Base-by-base conservation (phyloP, 2,888 invertebrate species). In the Junonia oenone region DNA sequence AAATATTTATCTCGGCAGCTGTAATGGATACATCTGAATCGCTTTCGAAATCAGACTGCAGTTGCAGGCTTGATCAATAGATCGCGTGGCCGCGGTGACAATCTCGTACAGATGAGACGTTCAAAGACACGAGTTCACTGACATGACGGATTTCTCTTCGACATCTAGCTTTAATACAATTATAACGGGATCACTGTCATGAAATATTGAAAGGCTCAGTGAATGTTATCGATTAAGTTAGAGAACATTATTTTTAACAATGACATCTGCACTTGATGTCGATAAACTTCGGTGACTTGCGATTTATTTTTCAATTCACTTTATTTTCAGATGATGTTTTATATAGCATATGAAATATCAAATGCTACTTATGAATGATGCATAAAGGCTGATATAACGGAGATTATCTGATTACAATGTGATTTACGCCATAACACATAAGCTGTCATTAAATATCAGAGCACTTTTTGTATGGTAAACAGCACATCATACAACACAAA, bases 371-470 rank as follows among this genome's bases (percentile, higher is more conserved):
- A n/a, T n/a, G n/a, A n/a, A n/a, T n/a, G n/a, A 22, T 22, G 5
- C 5, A 22, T 22, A 22, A 22, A 22, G 22, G 2, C 22, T 22
- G n/a, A n/a, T n/a, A n/a, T n/a, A n/a, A n/a, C n/a, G n/a, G 29
- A 11, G 8, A 8, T 8, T n/a, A 33, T 33, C 31, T 33, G 11
- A 11, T n/a, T 33, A 33, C 2, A 11, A 33, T n/a, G 22, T n/a
- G n/a, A n/a, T 33, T 4, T n/a, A 33, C 31, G n/a, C 11, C n/a
- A 33, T 33, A n/a, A n/a, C 11, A n/a, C n/a, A 11, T n/a, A n/a
- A n/a, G 31, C 11, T n/a, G n/a, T 33, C 2, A 22, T 22, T 40
- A 60, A 65, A 63, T 65, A 17, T 59, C 54, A 59, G 60, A 59
- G 19, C 35, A 33, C 29, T 37, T 43, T 26, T 22, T 11, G 13